Percentiles rank a stretch among this genome's conserved stretches.
Evolutionary conservation across 2,113 vertebrate species (phyloP).

Genomic region (Dasypus novemcinctus): DNA sequence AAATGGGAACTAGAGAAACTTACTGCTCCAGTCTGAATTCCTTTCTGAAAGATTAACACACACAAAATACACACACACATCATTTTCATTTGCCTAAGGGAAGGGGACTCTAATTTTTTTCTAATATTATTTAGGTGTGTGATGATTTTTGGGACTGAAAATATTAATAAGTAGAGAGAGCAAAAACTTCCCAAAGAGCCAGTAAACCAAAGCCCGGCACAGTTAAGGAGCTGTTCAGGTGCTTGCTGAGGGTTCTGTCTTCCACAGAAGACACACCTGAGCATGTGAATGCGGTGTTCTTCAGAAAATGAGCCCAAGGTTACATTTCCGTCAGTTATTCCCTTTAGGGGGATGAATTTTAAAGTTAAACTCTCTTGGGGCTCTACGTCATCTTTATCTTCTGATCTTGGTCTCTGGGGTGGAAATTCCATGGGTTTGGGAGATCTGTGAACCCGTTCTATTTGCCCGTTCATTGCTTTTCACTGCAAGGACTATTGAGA

Average conservation of each 20-base stretch:
- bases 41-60: constrained; percentile 20
- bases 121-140: neutral
- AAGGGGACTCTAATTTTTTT: neutral
- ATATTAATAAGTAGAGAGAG: neutral
- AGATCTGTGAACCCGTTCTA: neutral
- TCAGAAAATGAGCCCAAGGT: neutral
- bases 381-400: neutral
- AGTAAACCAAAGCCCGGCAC: neutral
- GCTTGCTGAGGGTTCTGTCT: neutral
- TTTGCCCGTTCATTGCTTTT: neutral
- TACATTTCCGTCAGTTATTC: neutral
- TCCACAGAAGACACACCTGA: neutral
- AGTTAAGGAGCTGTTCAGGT: neutral
- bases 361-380: neutral
- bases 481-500: neutral
- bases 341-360: neutral
- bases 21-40: neutral
- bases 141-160: neutral
- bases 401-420: neutral
- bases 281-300: neutral
- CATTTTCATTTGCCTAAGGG: neutral
- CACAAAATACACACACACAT: neutral
- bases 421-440: neutral
- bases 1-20: neutral
- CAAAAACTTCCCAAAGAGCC: neutral